These are phyloP conservation scores for Saccostrea cuccullata DNA, from an alignment of 1,140 invertebrate genomes.

Conservation along the genomic window DNA sequence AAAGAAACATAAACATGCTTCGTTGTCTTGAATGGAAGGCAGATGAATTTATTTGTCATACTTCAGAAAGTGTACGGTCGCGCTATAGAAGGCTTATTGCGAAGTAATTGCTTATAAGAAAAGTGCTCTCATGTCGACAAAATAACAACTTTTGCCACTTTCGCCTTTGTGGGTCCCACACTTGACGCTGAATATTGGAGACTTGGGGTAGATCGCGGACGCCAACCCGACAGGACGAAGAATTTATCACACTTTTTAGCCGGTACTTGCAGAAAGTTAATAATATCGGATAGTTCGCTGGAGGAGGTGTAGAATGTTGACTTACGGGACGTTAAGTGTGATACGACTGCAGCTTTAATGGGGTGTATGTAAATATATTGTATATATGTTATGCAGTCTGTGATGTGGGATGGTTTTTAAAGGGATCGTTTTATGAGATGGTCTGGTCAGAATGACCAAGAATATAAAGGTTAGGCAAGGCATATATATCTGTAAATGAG, in stretches of 20 bases:
- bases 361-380: constrained; percentile 31
- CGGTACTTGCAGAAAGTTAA: constrained; percentile 35
- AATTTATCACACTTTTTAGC: constrained; percentile 36
- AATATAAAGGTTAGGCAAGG: background rate
- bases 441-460: background rate
- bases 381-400: constrained; percentile 30
- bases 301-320: constrained; percentile 18
- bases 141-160: constrained; percentile 11
- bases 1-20: background rate
- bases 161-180: background rate
- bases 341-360: background rate
- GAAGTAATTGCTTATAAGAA: constrained; percentile 5
- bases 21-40: background rate
- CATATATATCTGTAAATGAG: background rate
- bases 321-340: background rate
- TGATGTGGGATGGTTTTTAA: background rate
- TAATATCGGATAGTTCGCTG: background rate
- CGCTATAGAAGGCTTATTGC: constrained; percentile 7
- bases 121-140: constrained; percentile 5
- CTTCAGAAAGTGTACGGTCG: background rate
- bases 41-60: constrained; percentile 12
- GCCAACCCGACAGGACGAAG: background rate
- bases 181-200: constrained; percentile 8
- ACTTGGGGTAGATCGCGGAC: background rate
- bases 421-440: background rate